phyloP scores from a whole-genome alignment of 2,113 vertebrate genomes.

The Syngnathus scovelli region DNA sequence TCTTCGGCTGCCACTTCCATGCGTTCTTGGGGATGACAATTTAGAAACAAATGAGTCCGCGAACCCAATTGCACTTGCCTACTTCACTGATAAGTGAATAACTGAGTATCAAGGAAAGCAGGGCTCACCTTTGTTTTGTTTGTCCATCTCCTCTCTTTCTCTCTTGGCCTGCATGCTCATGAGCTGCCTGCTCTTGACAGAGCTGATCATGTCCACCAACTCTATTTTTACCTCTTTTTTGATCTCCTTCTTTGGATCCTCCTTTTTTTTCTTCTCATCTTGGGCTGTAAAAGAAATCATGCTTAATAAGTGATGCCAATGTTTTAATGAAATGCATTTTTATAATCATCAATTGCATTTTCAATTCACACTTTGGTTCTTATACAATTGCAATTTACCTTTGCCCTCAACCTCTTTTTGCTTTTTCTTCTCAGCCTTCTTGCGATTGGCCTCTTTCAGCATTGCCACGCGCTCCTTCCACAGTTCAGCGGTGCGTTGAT shows the following conservation, averaged over 20 bases:
- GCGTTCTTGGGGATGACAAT: conserved; percentile 70
- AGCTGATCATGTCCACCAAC: conserved; percentile 89
- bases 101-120: not conserved
- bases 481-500: conserved; percentile 83
- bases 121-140: conserved; percentile 83
- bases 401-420: conserved; percentile 86
- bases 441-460: conserved; percentile 91
- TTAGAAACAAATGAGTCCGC: not conserved
- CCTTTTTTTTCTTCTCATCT: conserved; percentile 75
- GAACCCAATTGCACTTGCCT: not conserved
- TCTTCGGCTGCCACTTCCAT: conserved; percentile 91
- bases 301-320: too few species aligned
- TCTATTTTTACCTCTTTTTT: conserved; percentile 68
- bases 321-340: not conserved
- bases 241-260: conserved; percentile 44
- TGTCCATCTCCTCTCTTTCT: conserved; percentile 86
- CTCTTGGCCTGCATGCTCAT: conserved; percentile 91
- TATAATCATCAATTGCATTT: not conserved
- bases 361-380: not conserved
- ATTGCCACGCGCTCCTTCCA: conserved; percentile 93
- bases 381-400: conserved; percentile 37
- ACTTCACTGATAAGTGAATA: not conserved
- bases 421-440: conserved; percentile 84
- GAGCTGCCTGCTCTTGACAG: conserved; percentile 88
- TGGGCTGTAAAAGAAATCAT: not conserved